Conservation (phyloP, 2,888 invertebrate genomes). For the Kuschelorhynchus macadamiae region DNA sequence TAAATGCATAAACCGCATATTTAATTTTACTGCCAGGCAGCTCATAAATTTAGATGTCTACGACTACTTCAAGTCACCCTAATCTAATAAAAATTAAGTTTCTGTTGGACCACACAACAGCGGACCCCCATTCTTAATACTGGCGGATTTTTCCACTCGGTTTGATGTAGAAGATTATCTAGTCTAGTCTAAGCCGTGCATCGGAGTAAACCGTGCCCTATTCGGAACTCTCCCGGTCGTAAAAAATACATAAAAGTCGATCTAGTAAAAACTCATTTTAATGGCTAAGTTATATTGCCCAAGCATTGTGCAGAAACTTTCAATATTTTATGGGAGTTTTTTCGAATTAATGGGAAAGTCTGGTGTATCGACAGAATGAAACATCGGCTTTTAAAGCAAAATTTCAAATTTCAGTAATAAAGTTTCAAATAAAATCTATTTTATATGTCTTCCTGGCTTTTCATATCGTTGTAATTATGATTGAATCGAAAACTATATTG, state of each 20-base stretch:
- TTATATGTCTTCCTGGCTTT: slow-evolving; percentile 1
- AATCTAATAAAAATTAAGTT: slow-evolving; percentile 12
- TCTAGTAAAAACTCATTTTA: slow-evolving; percentile 64
- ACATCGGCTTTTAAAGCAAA: slow-evolving; percentile 9
- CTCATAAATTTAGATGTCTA: too few species aligned
- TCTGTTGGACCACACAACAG: not conserved
- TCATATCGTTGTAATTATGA: not conserved
- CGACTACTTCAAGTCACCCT: not conserved
- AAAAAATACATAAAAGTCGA: slow-evolving; percentile 64
- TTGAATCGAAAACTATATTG: not conserved
- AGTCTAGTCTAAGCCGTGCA: slow-evolving; percentile 30
- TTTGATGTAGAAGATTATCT: slow-evolving; percentile 40
- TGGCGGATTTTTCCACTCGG: slow-evolving; percentile 34
- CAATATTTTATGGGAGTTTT: slow-evolving; percentile 55
- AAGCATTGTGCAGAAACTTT: slow-evolving; percentile 59
- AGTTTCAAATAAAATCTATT: slow-evolving; percentile 26
- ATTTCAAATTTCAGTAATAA: slow-evolving; percentile 28
- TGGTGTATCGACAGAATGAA: slow-evolving; percentile 7
- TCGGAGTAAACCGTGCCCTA: slow-evolving; percentile 26
- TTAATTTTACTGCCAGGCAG: too few species aligned
- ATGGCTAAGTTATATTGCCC: slow-evolving; percentile 62
- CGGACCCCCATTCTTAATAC: slow-evolving; percentile 15
- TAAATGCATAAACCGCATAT: too few species aligned
- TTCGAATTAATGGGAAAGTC: slow-evolving; percentile 17
- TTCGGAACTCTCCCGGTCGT: slow-evolving; percentile 56